Conservation (phyloP, 1,140 invertebrate species). For the Cotesia chilonis region DNA sequence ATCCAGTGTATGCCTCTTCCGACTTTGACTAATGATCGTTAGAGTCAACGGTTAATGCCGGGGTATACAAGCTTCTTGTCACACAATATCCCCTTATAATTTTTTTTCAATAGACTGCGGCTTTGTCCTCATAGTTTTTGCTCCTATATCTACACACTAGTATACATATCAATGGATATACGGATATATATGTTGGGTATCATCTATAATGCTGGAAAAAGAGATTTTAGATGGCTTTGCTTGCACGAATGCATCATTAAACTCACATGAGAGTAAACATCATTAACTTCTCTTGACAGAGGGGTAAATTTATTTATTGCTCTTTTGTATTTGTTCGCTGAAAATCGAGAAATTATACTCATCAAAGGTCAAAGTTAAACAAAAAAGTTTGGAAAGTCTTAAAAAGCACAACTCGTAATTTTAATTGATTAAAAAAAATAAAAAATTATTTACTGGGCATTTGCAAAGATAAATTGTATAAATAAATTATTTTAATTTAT, state of each 20-base stretch:
- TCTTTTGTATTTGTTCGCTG: neutral
- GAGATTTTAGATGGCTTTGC: constrained; percentile 44
- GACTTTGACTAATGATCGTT: constrained; percentile 54
- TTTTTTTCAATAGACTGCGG: constrained; percentile 35
- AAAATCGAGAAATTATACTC: constrained; percentile 7
- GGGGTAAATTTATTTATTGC: too few relatives aligned
- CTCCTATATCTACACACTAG: constrained; percentile 22
- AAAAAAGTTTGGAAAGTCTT: too few relatives aligned
- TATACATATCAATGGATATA: too few relatives aligned
- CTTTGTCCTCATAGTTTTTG: constrained; percentile 26
- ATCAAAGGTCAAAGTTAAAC: too few relatives aligned
- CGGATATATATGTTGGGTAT: too few relatives aligned
- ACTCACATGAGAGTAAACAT: constrained; percentile 48
- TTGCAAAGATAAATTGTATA: too few relatives aligned
- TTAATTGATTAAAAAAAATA: too few relatives aligned
- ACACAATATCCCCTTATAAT: constrained; percentile 27
- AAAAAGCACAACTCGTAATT: too few relatives aligned
- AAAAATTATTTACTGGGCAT: too few relatives aligned
- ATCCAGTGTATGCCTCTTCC: constrained; percentile 36
- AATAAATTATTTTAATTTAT: too few relatives aligned
- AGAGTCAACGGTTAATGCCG: constrained; percentile 50
- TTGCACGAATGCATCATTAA: constrained; percentile 47
- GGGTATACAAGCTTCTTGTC: constrained; percentile 27
- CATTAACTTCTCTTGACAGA: constrained; percentile 35
- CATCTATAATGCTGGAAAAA: constrained; percentile 2